Evolutionary conservation across 2,797 vertebrate genomes (phyloP).

Genomic region (Gymnoscopelus microlampas): DNA sequence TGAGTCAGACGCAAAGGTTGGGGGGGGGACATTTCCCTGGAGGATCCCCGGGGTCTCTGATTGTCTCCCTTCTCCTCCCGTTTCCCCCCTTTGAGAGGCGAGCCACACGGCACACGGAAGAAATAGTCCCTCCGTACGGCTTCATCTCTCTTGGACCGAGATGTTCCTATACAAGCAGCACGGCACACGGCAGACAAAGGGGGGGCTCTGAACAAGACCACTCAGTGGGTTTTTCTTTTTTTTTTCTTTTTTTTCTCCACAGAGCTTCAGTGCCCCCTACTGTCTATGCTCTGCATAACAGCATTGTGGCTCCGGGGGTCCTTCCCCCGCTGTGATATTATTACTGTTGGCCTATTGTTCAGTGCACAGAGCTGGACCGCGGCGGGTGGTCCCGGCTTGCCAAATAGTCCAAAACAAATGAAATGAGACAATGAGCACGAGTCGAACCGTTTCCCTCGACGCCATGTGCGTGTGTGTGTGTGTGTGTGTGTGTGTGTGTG

Average conservation of each 20-base stretch:
- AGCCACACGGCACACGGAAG: too few species aligned
- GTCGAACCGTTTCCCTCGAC: too few species aligned
- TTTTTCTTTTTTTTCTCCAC: constrained; percentile 14
- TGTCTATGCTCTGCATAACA: constrained; percentile 4
- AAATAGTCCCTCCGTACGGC: too few species aligned
- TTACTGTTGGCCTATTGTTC: constrained; percentile 44
- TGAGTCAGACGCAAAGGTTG: constrained; percentile 50
- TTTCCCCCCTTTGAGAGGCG: too few species aligned
- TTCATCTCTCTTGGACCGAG: too few species aligned
- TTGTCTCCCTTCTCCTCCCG: too few species aligned
- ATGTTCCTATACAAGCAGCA: too few species aligned
- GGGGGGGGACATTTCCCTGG: too few species aligned
- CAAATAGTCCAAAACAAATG: neutral
- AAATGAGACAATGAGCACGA: neutral
- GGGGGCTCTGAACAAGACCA: neutral
- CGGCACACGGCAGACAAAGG: constrained; percentile 57
- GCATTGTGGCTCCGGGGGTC: too few species aligned
- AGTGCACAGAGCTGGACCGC: neutral
- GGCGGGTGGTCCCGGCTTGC: neutral
- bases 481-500: too few species aligned
- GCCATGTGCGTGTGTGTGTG: too few species aligned
- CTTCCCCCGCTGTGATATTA: neutral
- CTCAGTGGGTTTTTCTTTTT: neutral
- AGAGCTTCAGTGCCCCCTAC: constrained; percentile 62
- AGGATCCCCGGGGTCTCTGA: too few species aligned